Evolutionary conservation across 2,113 vertebrate species (phyloP).

Genomic region (Rhea americana): DNA sequence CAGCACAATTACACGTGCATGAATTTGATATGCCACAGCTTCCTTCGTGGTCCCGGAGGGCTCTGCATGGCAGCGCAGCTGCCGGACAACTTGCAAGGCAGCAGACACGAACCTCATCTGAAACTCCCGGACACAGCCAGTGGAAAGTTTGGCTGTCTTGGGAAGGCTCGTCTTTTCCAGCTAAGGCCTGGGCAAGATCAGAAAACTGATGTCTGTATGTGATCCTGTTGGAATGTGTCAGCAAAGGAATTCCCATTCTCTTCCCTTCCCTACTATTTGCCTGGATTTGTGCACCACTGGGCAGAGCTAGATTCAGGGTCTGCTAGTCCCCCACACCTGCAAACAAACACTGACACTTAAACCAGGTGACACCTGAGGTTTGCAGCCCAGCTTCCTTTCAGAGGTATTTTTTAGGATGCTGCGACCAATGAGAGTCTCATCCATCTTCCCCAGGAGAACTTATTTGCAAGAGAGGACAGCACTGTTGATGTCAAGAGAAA

Average conservation of each 20-base stretch:
- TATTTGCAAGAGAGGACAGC: conserved; percentile 46
- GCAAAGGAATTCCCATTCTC: background rate
- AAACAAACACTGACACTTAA: background rate
- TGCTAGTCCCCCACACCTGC: background rate
- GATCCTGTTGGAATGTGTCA: background rate
- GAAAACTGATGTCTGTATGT: background rate
- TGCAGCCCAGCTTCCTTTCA: background rate
- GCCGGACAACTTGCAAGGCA: background rate
- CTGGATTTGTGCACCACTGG: background rate
- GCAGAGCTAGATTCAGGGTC: background rate
- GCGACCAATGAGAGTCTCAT: background rate
- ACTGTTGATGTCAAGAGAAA: conserved; percentile 56
- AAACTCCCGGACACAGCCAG: background rate
- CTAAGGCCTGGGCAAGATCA: background rate
- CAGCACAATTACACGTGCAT: background rate
- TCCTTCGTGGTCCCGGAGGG: background rate
- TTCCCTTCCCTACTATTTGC: background rate
- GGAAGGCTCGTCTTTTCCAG: background rate
- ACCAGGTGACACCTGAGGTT: background rate
- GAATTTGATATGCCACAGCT: background rate
- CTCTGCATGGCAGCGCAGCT: accelerated
- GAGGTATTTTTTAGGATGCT: background rate
- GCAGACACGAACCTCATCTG: background rate
- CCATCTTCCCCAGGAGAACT: conserved; percentile 6
- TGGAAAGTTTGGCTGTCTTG: background rate